A percentile compares a stretch with the other conserved stretches of the same genome.
Evolutionary conservation across 2,888 invertebrate species (phyloP).

Genomic region (Ormyrus labotus): DNA sequence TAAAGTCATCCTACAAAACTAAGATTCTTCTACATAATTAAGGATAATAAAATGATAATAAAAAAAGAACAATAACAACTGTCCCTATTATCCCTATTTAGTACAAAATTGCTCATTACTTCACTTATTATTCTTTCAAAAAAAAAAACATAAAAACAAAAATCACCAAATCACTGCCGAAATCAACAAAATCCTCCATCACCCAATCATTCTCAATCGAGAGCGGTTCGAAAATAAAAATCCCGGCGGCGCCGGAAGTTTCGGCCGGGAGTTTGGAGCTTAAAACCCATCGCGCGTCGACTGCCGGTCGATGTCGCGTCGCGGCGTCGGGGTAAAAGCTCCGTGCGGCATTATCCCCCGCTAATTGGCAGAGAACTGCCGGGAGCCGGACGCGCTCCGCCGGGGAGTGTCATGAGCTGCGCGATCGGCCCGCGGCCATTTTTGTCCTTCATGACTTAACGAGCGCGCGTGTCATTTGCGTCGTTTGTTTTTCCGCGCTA

Average conservation of each 20-base stretch:
- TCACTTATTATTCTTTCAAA: too few relatives aligned
- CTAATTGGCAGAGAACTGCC: conserved; percentile 64
- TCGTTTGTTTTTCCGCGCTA: not conserved
- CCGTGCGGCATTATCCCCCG: conserved; percentile 62
- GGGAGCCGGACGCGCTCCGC: not conserved
- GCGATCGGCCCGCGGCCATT: conserved; percentile 65
- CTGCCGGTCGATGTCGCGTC: conserved; percentile 62
- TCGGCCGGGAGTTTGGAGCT: not conserved
- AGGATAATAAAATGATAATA: too few relatives aligned
- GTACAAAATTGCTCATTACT: too few relatives aligned
- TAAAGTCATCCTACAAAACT: too few relatives aligned
- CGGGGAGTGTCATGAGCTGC: too few relatives aligned
- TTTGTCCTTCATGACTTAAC: conserved; percentile 64
- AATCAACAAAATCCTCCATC: not conserved
- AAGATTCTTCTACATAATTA: too few relatives aligned
- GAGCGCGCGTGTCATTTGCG: conserved; percentile 50
- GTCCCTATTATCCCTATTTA: too few relatives aligned
- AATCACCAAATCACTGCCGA: too few relatives aligned
- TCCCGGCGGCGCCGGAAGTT: conserved; percentile 22
- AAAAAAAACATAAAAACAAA: too few relatives aligned
- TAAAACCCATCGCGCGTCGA: not conserved
- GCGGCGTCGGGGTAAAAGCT: conserved; percentile 35
- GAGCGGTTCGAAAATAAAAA: conserved; percentile 50
- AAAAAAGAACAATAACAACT: too few relatives aligned
- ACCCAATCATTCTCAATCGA: conserved; percentile 15